Base-by-base conservation (phyloP, 1,140 invertebrate species). In the Drosophila suzukii region DNA sequence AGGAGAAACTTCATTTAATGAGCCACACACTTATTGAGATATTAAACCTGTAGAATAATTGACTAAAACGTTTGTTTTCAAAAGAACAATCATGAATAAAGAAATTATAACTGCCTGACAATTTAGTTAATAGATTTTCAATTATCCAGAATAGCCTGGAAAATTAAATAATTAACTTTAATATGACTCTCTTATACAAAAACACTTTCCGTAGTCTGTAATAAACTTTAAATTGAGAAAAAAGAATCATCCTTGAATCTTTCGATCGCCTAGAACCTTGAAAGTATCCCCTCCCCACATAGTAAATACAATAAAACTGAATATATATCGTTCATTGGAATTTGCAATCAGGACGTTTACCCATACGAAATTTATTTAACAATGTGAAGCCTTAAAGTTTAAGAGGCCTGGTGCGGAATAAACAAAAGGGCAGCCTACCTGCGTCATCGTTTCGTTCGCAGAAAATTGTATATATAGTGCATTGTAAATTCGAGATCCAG, bases 361-460 rank as follows among this genome's bases (percentile, higher is more conserved):
- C 59, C 65, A 78, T 78, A 65, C 75, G 71, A 81, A 81, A 81
- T 81, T 81, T 68, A 81, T 81, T 81, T 77, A 53, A 73, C 78
- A 68, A 61, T 60, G 75, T 47, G 27, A 24, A 39, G 68, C 56
- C 44, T 49, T 36, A 17, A 47, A 63, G 58, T 46, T 63, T 47
- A 47, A 36, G 62, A 66, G 13, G 43, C 27, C 58, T 66, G 62
- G 41, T 36, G 38, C n/a, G 36, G 57, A 59, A 67, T 68, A 46
- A 70, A 71, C 65, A 47, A 49, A 71, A 71, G 66, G 17, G 17
- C 30, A 27, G 53, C 24, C 60, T 58, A 8, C 60, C 51, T 46
- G 54, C 53, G 50, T 55, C 66, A 70, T 53, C 50, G 27, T 46
- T 38, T 70, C 34, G 27, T 34, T 32, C 38, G 13, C 24, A 49